phyloP scores from a whole-genome alignment of 2,797 vertebrate genomes.

The Falco novaeseelandiae region DNA sequence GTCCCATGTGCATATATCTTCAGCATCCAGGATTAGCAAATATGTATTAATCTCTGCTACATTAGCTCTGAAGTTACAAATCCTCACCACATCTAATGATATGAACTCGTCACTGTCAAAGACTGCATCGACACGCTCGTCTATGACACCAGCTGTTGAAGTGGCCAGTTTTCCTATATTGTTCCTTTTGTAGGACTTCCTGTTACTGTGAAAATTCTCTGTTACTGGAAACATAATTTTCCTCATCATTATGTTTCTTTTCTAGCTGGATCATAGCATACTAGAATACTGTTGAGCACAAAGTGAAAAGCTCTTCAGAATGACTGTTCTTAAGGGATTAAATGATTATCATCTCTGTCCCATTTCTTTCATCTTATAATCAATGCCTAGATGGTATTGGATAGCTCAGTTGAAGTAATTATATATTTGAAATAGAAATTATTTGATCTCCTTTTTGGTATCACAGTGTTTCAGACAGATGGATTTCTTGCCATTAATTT shows the following conservation, averaged over 20 bases:
- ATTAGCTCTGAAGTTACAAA: slow-evolving; percentile 24
- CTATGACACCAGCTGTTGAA: slow-evolving; percentile 34
- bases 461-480: slow-evolving; percentile 11
- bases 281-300: slow-evolving; percentile 51
- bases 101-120: background rate
- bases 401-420: slow-evolving; percentile 81
- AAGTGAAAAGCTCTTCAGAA: slow-evolving; percentile 77
- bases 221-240: slow-evolving; percentile 69
- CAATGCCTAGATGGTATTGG: slow-evolving; percentile 81
- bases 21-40: background rate
- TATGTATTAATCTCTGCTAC: background rate
- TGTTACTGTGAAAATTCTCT: slow-evolving; percentile 30
- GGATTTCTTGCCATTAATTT: slow-evolving; percentile 29
- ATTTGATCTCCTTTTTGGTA: slow-evolving; percentile 57
- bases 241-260: slow-evolving; percentile 63
- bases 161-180: slow-evolving; percentile 44
- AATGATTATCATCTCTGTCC: slow-evolving; percentile 81
- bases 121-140: background rate
- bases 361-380: slow-evolving; percentile 83
- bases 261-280: slow-evolving; percentile 58
- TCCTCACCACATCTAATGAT: background rate
- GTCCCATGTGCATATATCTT: background rate
- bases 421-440: slow-evolving; percentile 77
- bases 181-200: slow-evolving; percentile 42
- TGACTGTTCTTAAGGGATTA: slow-evolving; percentile 83